Evolutionary conservation across 2,888 invertebrate species (phyloP).

Genomic region (Aphrophora alni): DNA sequence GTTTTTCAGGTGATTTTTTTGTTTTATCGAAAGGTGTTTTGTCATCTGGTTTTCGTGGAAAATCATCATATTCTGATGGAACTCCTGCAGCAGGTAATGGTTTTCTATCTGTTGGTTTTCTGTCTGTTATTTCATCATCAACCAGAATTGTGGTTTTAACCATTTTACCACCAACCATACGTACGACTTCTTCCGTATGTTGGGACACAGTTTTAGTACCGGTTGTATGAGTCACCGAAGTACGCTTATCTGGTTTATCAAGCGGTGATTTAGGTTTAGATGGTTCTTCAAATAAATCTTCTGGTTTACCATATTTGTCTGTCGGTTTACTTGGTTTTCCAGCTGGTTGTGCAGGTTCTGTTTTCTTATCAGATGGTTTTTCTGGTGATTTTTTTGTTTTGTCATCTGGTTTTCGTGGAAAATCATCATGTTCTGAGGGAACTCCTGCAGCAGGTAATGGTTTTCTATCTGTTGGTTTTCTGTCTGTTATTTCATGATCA

Average conservation of each 20-base stretch:
- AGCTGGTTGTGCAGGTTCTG: conserved; percentile 2
- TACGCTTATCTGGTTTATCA: conserved; percentile 2
- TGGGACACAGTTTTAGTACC: background rate
- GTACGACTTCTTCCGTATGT: conserved; percentile 12
- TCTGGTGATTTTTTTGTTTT: no score
- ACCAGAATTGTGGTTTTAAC: conserved; percentile 21
- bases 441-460: conserved; percentile 16
- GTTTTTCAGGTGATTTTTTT: background rate
- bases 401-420: no score
- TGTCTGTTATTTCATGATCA: conserved; percentile 9
- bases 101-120: conserved; percentile 17
- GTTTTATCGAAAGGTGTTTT: background rate
- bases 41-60: background rate
- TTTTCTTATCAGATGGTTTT: conserved; percentile 11
- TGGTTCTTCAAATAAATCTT: background rate
- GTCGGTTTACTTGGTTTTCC: conserved; percentile 25
- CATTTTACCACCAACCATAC: conserved; percentile 20
- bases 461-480: conserved; percentile 20
- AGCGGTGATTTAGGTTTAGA: conserved; percentile 7
- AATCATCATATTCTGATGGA: background rate
- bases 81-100: background rate
- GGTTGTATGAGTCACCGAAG: no score
- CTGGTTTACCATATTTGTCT: conserved; percentile 15
- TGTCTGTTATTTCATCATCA: conserved; percentile 11
- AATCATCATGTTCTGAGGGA: no score